Evolutionary conservation across 2,888 invertebrate species (phyloP).

Genomic region (Seira musarum): DNA sequence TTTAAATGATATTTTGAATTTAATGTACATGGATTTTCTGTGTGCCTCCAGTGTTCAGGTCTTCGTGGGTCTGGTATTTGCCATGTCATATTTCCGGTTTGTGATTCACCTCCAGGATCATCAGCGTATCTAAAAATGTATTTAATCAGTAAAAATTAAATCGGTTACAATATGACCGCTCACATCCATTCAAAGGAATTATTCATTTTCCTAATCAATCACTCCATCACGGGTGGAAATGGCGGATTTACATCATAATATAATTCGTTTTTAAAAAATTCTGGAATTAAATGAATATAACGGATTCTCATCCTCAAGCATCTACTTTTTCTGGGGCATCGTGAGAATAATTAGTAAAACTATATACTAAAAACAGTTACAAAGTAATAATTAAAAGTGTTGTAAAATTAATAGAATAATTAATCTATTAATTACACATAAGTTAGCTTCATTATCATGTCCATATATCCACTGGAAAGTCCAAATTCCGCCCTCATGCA

Average conservation of each 20-base stretch:
- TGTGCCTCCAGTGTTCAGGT: constrained; percentile 90
- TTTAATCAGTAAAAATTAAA: too few relatives aligned
- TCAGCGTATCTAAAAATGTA: constrained; percentile 77
- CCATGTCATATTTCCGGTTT: constrained; percentile 91
- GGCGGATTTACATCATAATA: too few relatives aligned
- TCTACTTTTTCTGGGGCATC: too few relatives aligned
- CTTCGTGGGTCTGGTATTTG: constrained; percentile 81
- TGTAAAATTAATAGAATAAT: constrained; percentile 5
- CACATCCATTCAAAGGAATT: background rate
- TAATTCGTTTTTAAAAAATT: too few relatives aligned
- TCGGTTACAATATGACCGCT: background rate
- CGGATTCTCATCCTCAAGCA: constrained; percentile 5
- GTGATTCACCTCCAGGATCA: constrained; percentile 82
- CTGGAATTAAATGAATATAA: too few relatives aligned
- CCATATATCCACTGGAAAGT: constrained; percentile 73
- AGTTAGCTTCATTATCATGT: constrained; percentile 91
- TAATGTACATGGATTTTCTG: constrained; percentile 83
- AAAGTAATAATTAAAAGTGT: too few relatives aligned
- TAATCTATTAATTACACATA: too few relatives aligned
- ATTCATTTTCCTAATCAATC: background rate
- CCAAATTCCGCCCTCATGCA: constrained; percentile 84
- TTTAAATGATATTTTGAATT: background rate
- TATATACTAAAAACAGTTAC: background rate
- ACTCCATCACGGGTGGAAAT: constrained; percentile 15
- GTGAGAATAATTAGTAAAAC: too few relatives aligned